A percentile compares a stretch with the other conserved stretches of the same genome.
Evolutionary conservation across 2,113 vertebrate genomes (phyloP).

Genomic region (Oostethus manadensis): DNA sequence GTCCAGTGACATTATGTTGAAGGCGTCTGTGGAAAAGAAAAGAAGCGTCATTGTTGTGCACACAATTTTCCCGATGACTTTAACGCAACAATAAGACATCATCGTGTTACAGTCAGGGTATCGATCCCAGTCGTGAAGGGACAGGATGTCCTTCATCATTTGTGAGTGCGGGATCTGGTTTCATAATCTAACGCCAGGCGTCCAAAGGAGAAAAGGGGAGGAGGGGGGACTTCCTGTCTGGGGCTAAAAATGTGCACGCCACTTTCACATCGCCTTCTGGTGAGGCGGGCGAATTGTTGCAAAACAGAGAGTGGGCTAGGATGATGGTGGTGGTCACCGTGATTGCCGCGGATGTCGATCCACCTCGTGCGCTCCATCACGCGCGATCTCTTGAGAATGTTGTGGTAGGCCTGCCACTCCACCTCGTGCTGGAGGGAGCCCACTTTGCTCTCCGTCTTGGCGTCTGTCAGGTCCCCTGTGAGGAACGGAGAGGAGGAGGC

Average conservation of each 20-base stretch:
- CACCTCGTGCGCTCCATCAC: slow-evolving; percentile 91
- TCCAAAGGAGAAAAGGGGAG: slow-evolving; percentile 13
- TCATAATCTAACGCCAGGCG: slow-evolving; percentile 28
- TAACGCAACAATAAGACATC: neutral
- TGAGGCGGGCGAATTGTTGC: neutral
- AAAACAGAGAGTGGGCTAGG: neutral
- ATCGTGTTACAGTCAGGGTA: slow-evolving; percentile 11
- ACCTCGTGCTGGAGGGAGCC: slow-evolving; percentile 88
- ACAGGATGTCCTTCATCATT: slow-evolving; percentile 5
- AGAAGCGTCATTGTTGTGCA: neutral
- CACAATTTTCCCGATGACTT: neutral
- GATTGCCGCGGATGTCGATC: slow-evolving; percentile 96
- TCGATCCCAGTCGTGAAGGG: neutral
- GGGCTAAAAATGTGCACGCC: slow-evolving; percentile 6
- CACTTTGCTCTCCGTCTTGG: slow-evolving; percentile 84
- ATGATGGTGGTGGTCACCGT: slow-evolving; percentile 69
- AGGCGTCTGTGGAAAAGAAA: slow-evolving; percentile 77
- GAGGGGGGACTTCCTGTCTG: slow-evolving; percentile 28
- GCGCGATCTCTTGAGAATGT: slow-evolving; percentile 83
- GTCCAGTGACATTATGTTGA: slow-evolving; percentile 86
- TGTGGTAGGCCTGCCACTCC: slow-evolving; percentile 93
- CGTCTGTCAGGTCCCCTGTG: slow-evolving; percentile 92
- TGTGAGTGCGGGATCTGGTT: slow-evolving; percentile 33
- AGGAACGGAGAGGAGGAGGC: neutral
- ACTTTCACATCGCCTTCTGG: slow-evolving; percentile 17